Evolutionary conservation across 2,113 vertebrate genomes (phyloP), one percentile per base, ranked within the genome.

Genomic region (Istiophorus platypterus): DNA sequence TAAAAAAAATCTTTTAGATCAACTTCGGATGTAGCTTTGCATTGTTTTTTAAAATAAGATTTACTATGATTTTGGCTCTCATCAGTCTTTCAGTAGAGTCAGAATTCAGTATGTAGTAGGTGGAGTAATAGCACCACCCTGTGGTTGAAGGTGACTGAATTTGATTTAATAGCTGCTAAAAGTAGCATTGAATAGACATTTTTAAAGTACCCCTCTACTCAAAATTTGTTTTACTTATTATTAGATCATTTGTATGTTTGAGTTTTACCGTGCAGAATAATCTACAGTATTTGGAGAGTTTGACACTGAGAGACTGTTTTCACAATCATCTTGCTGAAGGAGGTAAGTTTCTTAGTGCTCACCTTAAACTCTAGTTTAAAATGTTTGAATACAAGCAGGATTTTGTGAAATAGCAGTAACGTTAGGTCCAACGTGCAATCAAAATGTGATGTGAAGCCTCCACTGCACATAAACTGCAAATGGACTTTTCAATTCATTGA

Each of bases 61-160:
- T 45, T 18, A 17, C 17, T 9, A 7, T 63, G 34, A 3, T 34
- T 57, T 17, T n/a, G 42, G 1, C 45, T 47, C 22, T 37, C 10
- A 5, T 49, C n/a, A 31, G 45, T 12, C 7, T 24, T 42, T 10
- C 15, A 52, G 14, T 18, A 49, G 29, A 58, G 29, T 12, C 15
- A 27, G 15, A 14, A 17, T 13, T n/a, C 17, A 42, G 49, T 47
- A 0, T 39, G 7, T 15, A 17, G 8, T 3, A 54, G 24, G n/a
- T 80, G 59, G 85, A 76, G 72, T 31, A 42, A 80, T 26, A 57
- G 68, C 0, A 2, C 85, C 87, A 61, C 83, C 83, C n/a, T 71
- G 90, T 91, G 90, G 83, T 66, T 8, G 1, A 57, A 64, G 24
- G 22, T 27, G 8, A 27, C 24, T 49, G 14, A 49, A 51, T 61